Base-by-base conservation (phyloP, 2,797 vertebrate genomes). In the Sebastes paucispinis region DNA sequence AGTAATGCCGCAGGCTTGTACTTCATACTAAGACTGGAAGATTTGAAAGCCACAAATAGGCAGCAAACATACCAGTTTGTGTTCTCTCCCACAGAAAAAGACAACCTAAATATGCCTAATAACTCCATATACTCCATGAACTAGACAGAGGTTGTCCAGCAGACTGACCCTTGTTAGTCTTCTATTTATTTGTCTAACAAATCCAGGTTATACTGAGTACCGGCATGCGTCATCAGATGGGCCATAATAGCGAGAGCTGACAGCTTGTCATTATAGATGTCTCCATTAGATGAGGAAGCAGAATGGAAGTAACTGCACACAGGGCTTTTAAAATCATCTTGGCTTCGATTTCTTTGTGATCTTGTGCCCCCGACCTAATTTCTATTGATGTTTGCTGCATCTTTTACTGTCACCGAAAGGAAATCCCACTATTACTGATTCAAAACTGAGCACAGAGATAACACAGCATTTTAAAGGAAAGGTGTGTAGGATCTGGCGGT, bases 241-340 rank as follows among this genome's bases (percentile, higher is more conserved):
- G 24, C 2, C 73, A 76, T 76, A 32, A 16, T 9, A 67, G 39
- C 58, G 9, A 31, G 32, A 59, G 50, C 47, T 83, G 74, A 79
- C 69, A 73, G 59, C 10, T 43, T 67, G 16, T 63, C 25, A 78
- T 72, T 65, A 68, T 36, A 59, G 73, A 20, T 52, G 59, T 77
- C 50, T 73, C 24, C n/a, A 34, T 58, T 62, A 25, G 36, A 60
- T 24, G 3, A 34, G 18, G 16, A 84, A 73, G 9, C 22, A 29
- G 13, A 16, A n/a, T 0, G 3, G 20, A 52, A 75, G 47, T 57
- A 60, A 32, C 8, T 12, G 13, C 54, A 25, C 0, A 0, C 4
- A 31, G 3, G 4, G 34, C 31, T 57, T 82, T 71, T 59, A 54
- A 65, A 75, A 50, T 62, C 7, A 79, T 29, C 18, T 8, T 29